phyloP scores from a whole-genome alignment of 2,113 vertebrate genomes.

The Pteropus alecto region DNA sequence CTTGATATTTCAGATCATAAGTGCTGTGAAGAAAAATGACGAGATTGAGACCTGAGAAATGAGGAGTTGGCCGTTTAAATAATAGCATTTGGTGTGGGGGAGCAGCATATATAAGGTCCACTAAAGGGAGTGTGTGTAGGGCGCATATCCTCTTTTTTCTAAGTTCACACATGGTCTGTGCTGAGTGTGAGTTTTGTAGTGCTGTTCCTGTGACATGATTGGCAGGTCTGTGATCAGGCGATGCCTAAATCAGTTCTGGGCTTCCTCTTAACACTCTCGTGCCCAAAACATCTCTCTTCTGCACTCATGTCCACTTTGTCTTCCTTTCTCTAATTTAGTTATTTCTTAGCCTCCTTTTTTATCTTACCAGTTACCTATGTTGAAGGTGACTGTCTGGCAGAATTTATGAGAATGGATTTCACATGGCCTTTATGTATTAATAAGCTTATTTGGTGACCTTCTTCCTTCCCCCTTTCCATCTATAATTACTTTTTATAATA shows the following conservation, averaged over 20 bases:
- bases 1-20: not conserved
- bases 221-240: not conserved
- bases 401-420: not conserved
- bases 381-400: not conserved
- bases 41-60: not conserved
- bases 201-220: not conserved
- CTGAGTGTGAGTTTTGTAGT: not conserved
- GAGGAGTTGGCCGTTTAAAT: not conserved
- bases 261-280: not conserved
- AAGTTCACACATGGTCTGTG: rapidly evolving
- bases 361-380: not conserved
- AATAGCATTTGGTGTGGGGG: not conserved
- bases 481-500: constrained; percentile 10
- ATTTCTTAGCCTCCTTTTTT: not conserved
- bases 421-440: not conserved
- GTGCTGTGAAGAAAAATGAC: not conserved
- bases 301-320: not conserved
- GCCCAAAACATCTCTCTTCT: not conserved
- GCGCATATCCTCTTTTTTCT: not conserved
- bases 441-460: not conserved
- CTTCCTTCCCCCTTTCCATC: not conserved
- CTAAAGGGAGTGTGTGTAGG: not conserved
- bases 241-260: not conserved
- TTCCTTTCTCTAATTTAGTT: not conserved
- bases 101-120: not conserved